These are phyloP conservation scores for Synergus laeviventris DNA, from an alignment of 2,888 invertebrate genomes.

Conservation along the genomic window DNA sequence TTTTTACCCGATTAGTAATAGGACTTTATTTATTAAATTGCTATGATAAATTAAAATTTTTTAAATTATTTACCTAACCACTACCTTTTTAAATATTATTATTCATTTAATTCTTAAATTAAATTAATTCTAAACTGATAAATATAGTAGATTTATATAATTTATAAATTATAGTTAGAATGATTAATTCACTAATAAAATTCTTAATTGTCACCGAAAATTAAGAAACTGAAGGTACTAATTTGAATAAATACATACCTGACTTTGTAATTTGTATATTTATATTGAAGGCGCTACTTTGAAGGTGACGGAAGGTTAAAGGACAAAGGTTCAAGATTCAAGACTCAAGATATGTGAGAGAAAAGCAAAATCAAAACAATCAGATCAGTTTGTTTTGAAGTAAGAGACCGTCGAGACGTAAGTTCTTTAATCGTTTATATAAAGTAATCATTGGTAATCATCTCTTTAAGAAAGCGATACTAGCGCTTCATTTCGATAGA, in stretches of 20 bases:
- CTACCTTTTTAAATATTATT: too few relatives aligned
- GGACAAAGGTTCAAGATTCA: neutral
- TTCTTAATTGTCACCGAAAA: too few relatives aligned
- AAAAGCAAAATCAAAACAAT: neutral
- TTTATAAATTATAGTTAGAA: too few relatives aligned
- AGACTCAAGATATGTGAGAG: neutral
- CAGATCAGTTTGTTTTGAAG: neutral
- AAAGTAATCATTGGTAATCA: neutral
- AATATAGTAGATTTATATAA: too few relatives aligned
- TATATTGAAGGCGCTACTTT: neutral
- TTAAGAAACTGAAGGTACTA: neutral
- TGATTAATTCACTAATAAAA: too few relatives aligned
- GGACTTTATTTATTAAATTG: too few relatives aligned
- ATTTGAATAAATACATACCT: neutral
- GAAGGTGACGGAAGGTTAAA: neutral
- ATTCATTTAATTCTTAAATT: too few relatives aligned
- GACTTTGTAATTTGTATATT: neutral
- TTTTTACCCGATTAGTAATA: too few relatives aligned
- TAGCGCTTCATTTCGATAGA: neutral
- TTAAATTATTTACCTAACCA: too few relatives aligned
- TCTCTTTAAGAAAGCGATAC: neutral
- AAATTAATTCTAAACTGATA: too few relatives aligned
- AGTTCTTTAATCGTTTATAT: neutral
- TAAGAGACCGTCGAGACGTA: neutral
- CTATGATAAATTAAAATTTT: too few relatives aligned